Evolutionary conservation across 2,113 vertebrate species (phyloP), one percentile per base, ranked within the genome.

Genomic region (Caretta caretta): DNA sequence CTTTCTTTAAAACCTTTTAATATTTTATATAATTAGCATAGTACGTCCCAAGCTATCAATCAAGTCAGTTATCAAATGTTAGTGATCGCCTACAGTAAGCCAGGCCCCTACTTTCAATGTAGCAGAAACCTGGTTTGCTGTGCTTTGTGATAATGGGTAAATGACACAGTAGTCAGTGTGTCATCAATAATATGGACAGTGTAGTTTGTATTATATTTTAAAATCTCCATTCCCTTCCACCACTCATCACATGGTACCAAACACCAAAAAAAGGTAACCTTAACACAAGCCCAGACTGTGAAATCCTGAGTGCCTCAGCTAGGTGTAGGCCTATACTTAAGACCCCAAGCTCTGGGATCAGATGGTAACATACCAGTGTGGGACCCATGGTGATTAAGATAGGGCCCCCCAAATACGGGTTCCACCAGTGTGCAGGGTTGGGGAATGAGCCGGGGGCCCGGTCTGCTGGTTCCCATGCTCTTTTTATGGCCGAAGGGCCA

Each of bases 1-100:
- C 49, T 57, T 62, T 59, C 13, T 56, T 94, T 88, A 89, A 93
- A 96, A 96, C 90, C 6, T 62, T 62, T 57, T 57, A 57, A 24
- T 78, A 56, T 51, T 93, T 97, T 92, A 92, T 80, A 56, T 92
- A 75, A 93, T 97, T 94, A 95, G 91, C 93, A 57, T 87, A 82
- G 80, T 90, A 84, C 62, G 84, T 96, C 91, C 9, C 48, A 88
- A 93, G 88, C 90, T 94, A 92, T 88, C 93, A 93, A 62, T 87
- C 38, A 24, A 49, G 93, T 86, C 84, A 94, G 48, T 49, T 69
- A 97, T 82, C 93, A 89, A 96, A 89, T 86, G 91, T 96, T 96
- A 95, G 92, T 10, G 1, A 1, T 94, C 94, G 86, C 88, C 93
- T 90, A 94, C 89, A 85, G 96, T 95, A 92, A 90, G 59, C 89